Evolutionary conservation across 2,113 vertebrate species (phyloP).

Genomic region (Labeo catla): DNA sequence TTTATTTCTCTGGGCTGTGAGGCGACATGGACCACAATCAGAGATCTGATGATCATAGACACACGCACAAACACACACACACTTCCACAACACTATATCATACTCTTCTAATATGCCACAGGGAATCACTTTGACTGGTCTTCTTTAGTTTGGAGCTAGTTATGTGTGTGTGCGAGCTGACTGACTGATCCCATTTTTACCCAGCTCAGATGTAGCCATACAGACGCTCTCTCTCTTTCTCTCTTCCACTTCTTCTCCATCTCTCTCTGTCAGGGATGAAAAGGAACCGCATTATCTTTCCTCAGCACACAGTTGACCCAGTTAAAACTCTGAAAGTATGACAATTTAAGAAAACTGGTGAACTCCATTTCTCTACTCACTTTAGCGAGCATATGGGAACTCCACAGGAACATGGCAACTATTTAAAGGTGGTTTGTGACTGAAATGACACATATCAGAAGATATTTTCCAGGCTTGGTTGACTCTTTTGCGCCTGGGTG

Average conservation of each 20-base stretch:
- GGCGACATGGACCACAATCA: background rate
- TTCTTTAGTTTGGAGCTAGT: slow-evolving; percentile 13
- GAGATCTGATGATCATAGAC: background rate
- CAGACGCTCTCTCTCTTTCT: slow-evolving; percentile 27
- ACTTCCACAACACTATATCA: slow-evolving; percentile 15
- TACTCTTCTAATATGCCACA: slow-evolving; percentile 6
- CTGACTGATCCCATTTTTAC: slow-evolving; percentile 48
- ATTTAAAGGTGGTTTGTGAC: slow-evolving; percentile 12
- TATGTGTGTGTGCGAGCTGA: slow-evolving; percentile 26
- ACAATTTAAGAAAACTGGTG: slow-evolving; percentile 46
- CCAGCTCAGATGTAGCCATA: slow-evolving; percentile 23
- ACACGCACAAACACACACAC: background rate
- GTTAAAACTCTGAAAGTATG: slow-evolving; percentile 50
- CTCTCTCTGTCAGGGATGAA: slow-evolving; percentile 46
- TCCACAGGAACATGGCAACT: slow-evolving; percentile 27
- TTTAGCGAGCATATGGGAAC: slow-evolving; percentile 27
- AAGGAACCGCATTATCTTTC: slow-evolving; percentile 53
- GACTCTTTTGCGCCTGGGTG: background rate
- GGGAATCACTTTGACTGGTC: slow-evolving; percentile 24
- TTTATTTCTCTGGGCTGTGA: background rate
- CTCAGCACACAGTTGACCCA: slow-evolving; percentile 59
- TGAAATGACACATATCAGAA: slow-evolving; percentile 1
- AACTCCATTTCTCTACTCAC: slow-evolving; percentile 40
- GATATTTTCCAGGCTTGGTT: background rate
- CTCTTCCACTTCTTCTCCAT: slow-evolving; percentile 13